phyloP scores from a whole-genome alignment of 2,113 vertebrate genomes.

The Elgaria multicarinata region DNA sequence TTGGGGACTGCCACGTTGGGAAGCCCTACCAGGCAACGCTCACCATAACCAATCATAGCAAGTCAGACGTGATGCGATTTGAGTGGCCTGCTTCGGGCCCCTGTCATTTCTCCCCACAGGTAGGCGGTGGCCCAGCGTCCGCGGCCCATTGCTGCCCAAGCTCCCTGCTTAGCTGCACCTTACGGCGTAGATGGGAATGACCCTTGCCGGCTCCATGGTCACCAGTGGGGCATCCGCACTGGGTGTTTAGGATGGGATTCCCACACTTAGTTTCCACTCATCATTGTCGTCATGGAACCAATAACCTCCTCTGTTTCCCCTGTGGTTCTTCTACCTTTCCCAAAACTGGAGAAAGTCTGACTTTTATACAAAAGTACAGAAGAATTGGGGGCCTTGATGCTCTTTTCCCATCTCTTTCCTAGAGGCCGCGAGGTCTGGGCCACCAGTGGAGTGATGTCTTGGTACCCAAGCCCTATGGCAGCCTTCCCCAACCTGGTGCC shows the following conservation, averaged over 20 bases:
- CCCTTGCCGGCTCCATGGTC: neutral
- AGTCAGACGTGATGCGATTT: conserved; percentile 77
- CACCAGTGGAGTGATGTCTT: too few species aligned
- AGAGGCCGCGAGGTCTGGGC: too few species aligned
- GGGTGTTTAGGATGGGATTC: neutral
- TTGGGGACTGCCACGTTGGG: conserved; percentile 85
- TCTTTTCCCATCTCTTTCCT: too few species aligned
- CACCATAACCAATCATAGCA: conserved; percentile 86
- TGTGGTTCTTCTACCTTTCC: too few species aligned
- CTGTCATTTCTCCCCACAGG: conserved; percentile 83
- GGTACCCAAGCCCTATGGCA: too few species aligned
- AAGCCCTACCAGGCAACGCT: conserved; percentile 77
- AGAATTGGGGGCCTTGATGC: too few species aligned
- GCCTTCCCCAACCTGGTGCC: too few species aligned
- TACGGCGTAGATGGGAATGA: neutral
- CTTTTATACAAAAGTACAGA: too few species aligned
- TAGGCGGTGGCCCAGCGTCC: conserved; percentile 41
- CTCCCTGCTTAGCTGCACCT: neutral
- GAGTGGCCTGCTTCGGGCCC: conserved; percentile 80
- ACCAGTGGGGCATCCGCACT: neutral
- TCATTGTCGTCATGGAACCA: too few species aligned
- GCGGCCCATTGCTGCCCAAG: accelerated
- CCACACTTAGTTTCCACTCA: neutral
- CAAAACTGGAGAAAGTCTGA: too few species aligned
- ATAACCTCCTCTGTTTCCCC: too few species aligned